Conservation (phyloP, 2,113 vertebrate species). For the Boulengeromyrus knoepffleri region DNA sequence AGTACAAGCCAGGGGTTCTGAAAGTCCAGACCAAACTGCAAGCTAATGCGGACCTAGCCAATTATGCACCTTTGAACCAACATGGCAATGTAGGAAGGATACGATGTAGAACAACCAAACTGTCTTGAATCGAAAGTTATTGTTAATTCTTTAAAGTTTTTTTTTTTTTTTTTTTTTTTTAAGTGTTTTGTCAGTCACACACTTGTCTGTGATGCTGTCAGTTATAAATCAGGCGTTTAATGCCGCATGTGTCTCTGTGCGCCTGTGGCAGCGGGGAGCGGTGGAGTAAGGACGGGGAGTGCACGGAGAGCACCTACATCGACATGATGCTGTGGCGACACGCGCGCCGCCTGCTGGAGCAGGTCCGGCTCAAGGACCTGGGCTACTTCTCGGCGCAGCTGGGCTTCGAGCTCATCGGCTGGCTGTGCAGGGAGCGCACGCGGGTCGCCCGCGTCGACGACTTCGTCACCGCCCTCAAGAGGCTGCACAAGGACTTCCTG, state of each 20-base stretch:
- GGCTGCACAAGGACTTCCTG: constrained; percentile 88
- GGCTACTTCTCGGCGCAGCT: constrained; percentile 92
- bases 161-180: too few relatives aligned
- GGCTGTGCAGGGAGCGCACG: constrained; percentile 85
- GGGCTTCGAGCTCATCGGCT: constrained; percentile 91
- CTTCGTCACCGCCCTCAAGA: constrained; percentile 83
- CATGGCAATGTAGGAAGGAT: not conserved
- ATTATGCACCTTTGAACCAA: not conserved
- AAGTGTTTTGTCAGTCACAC: not conserved
- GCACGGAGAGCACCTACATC: constrained; percentile 94
- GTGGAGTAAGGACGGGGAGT: constrained; percentile 76
- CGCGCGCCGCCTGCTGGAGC: constrained; percentile 85
- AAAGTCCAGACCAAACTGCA: not conserved
- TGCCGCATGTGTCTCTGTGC: not conserved
- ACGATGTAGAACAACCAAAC: not conserved
- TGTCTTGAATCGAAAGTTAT: not conserved
- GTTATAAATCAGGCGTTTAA: not conserved
- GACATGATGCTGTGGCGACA: constrained; percentile 98
- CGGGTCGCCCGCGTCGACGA: constrained; percentile 85
- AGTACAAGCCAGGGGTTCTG: not conserved
- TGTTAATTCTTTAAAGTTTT: not conserved
- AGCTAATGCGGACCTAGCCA: not conserved
- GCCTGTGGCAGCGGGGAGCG: constrained; percentile 33
- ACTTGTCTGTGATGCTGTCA: not conserved
- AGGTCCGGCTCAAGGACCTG: constrained; percentile 85